phyloP scores from a whole-genome alignment of 2,888 invertebrate species.

The Limenitis camilla region DNA sequence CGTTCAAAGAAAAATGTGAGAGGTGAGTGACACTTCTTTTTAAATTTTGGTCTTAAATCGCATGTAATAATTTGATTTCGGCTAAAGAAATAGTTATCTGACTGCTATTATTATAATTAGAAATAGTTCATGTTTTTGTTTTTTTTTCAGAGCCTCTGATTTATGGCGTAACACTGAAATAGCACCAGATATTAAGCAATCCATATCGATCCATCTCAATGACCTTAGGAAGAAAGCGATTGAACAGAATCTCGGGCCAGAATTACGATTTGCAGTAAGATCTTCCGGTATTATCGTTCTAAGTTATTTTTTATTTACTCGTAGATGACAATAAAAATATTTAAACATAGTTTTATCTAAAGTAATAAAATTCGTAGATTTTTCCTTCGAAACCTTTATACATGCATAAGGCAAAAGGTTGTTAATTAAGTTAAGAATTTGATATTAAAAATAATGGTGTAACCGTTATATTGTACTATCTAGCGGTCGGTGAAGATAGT shows the following conservation, averaged over 20 bases:
- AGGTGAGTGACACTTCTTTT: conserved; percentile 36
- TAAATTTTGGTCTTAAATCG: neutral
- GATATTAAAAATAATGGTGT: no score
- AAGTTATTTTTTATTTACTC: no score
- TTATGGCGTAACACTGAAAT: conserved; percentile 56
- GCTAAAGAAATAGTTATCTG: neutral
- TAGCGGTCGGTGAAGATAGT: conserved; percentile 85
- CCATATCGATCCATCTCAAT: conserved; percentile 44
- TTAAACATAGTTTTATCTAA: no score
- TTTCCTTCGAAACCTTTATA: no score
- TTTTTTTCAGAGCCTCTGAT: conserved; percentile 57
- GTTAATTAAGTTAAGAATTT: no score
- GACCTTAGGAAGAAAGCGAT: conserved; percentile 38
- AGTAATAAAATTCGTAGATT: no score
- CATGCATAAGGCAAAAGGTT: no score
- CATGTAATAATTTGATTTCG: no score
- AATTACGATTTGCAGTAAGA: conserved; percentile 77
- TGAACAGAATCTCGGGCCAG: conserved; percentile 40
- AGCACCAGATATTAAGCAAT: conserved; percentile 47
- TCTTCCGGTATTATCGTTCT: conserved; percentile 62
- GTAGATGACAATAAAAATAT: no score
- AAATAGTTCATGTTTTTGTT: neutral
- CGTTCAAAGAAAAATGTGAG: conserved; percentile 69
- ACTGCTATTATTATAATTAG: neutral
- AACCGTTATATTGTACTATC: neutral